Evolutionary conservation across 2,113 vertebrate species (phyloP), one percentile per base, ranked within the genome.

Genomic region (Carassius gibelio): DNA sequence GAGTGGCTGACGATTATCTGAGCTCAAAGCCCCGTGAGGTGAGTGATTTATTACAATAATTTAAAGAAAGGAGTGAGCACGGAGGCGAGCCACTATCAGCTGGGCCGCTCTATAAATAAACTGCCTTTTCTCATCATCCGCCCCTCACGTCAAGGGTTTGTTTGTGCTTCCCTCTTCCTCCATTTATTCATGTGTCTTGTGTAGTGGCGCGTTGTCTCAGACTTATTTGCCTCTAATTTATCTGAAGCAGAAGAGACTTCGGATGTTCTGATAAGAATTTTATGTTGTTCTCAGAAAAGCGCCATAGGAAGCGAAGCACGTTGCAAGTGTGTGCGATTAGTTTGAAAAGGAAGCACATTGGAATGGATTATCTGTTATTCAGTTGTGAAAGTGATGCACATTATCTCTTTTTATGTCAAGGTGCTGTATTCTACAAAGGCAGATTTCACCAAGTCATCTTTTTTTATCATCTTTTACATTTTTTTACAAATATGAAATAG

Each of bases 21-120:
- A 81, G 86, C 82, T 80, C 26, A 26, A 78, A 86, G 81, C 84
- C 85, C 85, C 82, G 59, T 79, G 82, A 83, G 88, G 82, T 85
- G 86, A 80, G 85, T 90, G 89, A 90, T 90, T 90, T 89, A 90
- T 90, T 88, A 90, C 88, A 88, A 87, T 89, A 89, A 90, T 90
- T 89, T 89, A 85, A 89, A 89, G 77, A 81, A 88, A 88, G 62
- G 86, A 89, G 79, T 34, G 68, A 83, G 82, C 68, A 71, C 57
- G 57, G 82, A 89, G 86, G 80, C 74, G 82, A 79, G 85, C 78
- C 80, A 79, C 69, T 84, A 75, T 88, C 84, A 82, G 88, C 86
- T 59, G 76, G 69, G 19, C 55, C 42, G 72, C 71, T 88, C 89
- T 89, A 90, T 90, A 88, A 89, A 90, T 90, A 90, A 83, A 84